Percentiles rank a stretch among this genome's conserved stretches.
phyloP scores from a whole-genome alignment of 2,113 vertebrate genomes.

The Amazona vittata region DNA sequence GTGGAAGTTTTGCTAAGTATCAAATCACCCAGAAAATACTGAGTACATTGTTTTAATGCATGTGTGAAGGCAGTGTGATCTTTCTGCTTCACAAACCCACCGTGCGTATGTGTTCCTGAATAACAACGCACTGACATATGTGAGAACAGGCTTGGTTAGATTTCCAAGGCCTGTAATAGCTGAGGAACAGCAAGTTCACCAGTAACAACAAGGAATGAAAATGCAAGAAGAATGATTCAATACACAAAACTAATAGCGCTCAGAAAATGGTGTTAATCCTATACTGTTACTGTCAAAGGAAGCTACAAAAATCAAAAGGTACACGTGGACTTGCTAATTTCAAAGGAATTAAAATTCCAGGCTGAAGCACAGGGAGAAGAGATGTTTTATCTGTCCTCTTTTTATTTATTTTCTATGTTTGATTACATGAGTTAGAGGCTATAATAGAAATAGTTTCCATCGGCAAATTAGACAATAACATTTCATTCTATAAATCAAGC shows the following conservation, averaged over 20 bases:
- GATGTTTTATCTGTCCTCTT: background rate
- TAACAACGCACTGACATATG: background rate
- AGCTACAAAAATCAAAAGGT: background rate
- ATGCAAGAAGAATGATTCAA: background rate
- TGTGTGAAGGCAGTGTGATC: background rate
- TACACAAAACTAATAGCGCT: background rate
- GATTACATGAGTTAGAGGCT: background rate
- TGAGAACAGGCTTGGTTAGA: background rate
- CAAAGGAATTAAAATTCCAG: background rate
- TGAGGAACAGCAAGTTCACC: background rate
- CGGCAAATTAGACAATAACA: background rate
- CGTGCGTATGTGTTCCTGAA: background rate
- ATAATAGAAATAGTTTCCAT: background rate
- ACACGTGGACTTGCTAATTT: background rate
- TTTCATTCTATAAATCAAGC: background rate
- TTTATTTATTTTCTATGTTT: constrained; percentile 29
- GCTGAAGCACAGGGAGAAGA: accelerated
- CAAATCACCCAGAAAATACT: background rate
- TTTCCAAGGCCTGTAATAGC: background rate
- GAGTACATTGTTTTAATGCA: background rate
- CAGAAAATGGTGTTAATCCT: background rate
- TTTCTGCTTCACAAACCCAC: background rate
- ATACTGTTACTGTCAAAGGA: background rate
- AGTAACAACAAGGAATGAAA: background rate
- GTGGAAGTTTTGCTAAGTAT: background rate